Conservation (phyloP, 2,888 invertebrate genomes). For the Mermis nigrescens region DNA sequence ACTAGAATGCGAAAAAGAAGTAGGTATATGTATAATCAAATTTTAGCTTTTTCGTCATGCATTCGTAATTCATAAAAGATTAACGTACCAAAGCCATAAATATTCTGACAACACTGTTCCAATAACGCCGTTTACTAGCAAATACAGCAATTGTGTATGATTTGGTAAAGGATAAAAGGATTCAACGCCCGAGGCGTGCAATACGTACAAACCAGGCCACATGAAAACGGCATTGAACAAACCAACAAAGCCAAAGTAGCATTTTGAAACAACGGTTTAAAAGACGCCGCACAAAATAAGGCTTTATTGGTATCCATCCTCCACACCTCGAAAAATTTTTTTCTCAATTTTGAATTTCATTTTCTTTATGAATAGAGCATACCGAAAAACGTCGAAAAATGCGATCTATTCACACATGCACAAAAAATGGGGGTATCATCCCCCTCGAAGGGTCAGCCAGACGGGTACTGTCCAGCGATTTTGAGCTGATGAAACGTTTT, state of each 20-base stretch:
- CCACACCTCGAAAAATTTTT: not conserved
- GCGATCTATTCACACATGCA: no score
- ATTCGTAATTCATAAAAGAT: not conserved
- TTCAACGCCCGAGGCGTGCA: conserved; percentile 58
- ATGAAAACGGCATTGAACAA: conserved; percentile 64
- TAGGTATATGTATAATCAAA: not conserved
- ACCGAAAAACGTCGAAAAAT: no score
- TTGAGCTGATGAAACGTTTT: no score
- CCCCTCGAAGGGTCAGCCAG: no score
- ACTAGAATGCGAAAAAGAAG: no score
- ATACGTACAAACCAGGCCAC: conserved; percentile 70
- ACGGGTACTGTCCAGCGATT: no score
- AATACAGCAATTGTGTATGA: conserved; percentile 54
- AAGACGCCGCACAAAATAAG: not conserved
- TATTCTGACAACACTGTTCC: conserved; percentile 78
- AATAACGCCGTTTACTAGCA: conserved; percentile 64
- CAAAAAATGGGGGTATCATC: no score
- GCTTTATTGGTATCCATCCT: not conserved
- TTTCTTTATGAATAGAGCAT: no score
- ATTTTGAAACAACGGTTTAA: not conserved
- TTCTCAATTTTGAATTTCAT: not conserved
- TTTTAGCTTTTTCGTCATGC: conserved; percentile 12
- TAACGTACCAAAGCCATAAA: conserved; percentile 64
- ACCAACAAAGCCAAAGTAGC: conserved; percentile 59
- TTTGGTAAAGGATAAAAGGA: conserved; percentile 59